Evolutionary conservation across 2,888 invertebrate genomes (phyloP).

Genomic region (Chromoteleia sp.): DNA sequence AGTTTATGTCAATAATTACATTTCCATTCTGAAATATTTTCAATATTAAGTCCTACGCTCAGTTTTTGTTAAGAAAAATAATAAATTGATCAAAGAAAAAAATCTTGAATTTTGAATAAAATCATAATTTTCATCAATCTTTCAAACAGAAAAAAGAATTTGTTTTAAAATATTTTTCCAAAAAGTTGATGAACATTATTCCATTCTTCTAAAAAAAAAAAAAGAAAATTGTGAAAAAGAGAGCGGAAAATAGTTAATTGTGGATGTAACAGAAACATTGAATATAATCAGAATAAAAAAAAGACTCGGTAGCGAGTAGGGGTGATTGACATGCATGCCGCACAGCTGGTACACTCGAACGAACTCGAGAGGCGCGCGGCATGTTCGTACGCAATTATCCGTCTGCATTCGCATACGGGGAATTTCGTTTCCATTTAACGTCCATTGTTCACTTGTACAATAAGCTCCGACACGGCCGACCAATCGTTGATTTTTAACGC

Average conservation of each 20-base stretch:
- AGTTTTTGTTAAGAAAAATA: too few species aligned
- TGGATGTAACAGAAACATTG: slow-evolving; percentile 11
- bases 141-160: too few species aligned
- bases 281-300: slow-evolving; percentile 9
- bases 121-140: too few species aligned
- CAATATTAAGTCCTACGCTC: too few species aligned
- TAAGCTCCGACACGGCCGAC: slow-evolving; percentile 55
- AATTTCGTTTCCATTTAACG: slow-evolving; percentile 73
- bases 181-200: too few species aligned
- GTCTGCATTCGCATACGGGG: slow-evolving; percentile 64
- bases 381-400: slow-evolving; percentile 70
- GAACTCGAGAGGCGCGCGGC: slow-evolving; percentile 62
- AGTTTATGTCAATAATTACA: too few species aligned
- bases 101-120: too few species aligned
- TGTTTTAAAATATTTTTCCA: too few species aligned
- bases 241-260: neutral
- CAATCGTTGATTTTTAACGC: slow-evolving; percentile 64
- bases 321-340: slow-evolving; percentile 57
- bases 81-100: too few species aligned
- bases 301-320: neutral
- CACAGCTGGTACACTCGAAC: slow-evolving; percentile 45
- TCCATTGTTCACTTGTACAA: slow-evolving; percentile 72
- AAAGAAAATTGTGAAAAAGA: too few species aligned
- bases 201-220: too few species aligned
- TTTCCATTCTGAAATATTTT: too few species aligned